Base-by-base conservation (phyloP, 1,140 invertebrate genomes). In the Trichogramma pretiosum region DNA sequence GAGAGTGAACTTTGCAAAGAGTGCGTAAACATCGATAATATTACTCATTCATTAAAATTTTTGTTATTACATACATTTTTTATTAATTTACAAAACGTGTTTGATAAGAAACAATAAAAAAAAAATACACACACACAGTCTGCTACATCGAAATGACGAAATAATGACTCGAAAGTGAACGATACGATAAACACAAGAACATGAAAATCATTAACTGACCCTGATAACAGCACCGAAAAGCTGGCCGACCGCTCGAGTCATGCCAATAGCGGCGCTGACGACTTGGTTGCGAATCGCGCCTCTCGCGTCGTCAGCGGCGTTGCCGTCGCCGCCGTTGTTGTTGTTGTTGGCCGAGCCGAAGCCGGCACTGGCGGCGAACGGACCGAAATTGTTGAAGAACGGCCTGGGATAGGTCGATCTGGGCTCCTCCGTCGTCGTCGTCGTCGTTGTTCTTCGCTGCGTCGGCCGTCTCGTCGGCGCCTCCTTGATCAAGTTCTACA, bases 201-300 rank as follows among this genome's bases (percentile, higher is more conserved):
- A n/a, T n/a, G n/a, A n/a, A n/a, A n/a, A 33, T 42, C 1, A 18
- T 19, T 7, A 30, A 58, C 52, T 56, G 70, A 84, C 83, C 77
- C 82, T 80, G 56, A 86, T 77, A 14, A 83, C 82, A 57, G 80
- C 77, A 58, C 82, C 81, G 57, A 86, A 72, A 61, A 86, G 84
- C 60, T 80, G 78, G 53, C 82, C 81, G 57, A 85, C 81, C 3
- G 81, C 80, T 65, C 77, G 76, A 7, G 82, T 84, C 46, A 83
- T 81, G 54, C 82, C 82, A 46, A 84, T 78, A 39, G 82, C 82
- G 26, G 80, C 80, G 42, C 75, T 80, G 8, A 85, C 74, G 28
- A 83, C 72, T 63, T 80, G 78, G 48, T 73, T 78, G 52, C 79
- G 62, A 33, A 78, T 70, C 10, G 73, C 56, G 18, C 56, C 58